phyloP scores from a whole-genome alignment of 2,888 invertebrate genomes.

The Andrena praecox region DNA sequence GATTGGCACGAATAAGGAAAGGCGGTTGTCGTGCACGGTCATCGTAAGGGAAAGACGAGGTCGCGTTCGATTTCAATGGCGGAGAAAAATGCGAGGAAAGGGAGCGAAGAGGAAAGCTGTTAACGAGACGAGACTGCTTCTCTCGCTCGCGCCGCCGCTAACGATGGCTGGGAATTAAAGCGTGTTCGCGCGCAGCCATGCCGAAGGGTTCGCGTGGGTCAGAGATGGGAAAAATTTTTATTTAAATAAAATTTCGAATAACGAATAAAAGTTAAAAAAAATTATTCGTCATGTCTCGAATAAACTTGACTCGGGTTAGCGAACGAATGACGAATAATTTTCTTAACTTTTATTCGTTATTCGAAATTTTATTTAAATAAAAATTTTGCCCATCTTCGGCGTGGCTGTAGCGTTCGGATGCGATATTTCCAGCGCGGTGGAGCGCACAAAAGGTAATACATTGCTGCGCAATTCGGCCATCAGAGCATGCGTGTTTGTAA shows the following conservation, averaged over 20 bases:
- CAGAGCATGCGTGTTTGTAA: constrained; percentile 29
- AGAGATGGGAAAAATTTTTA: too few relatives aligned
- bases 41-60: neutral
- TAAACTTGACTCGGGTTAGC: too few relatives aligned
- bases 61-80: too few relatives aligned
- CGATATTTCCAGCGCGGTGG: neutral
- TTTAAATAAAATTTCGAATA: too few relatives aligned
- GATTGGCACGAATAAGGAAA: neutral
- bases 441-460: neutral
- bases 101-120: neutral
- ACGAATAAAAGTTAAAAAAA: too few relatives aligned
- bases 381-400: too few relatives aligned
- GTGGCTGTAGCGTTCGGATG: neutral
- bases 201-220: neutral
- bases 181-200: neutral
- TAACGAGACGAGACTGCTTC: neutral
- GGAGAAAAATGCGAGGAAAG: too few relatives aligned
- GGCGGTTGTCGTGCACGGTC: neutral
- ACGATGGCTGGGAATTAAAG: constrained; percentile 3
- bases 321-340: too few relatives aligned
- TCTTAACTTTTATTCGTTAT: too few relatives aligned
- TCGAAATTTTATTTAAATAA: too few relatives aligned
- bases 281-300: too few relatives aligned
- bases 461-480: neutral
- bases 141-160: neutral